These are phyloP conservation scores for Rotaria magnacalcarata DNA, from an alignment of 2,888 invertebrate genomes.

Conservation along the genomic window DNA sequence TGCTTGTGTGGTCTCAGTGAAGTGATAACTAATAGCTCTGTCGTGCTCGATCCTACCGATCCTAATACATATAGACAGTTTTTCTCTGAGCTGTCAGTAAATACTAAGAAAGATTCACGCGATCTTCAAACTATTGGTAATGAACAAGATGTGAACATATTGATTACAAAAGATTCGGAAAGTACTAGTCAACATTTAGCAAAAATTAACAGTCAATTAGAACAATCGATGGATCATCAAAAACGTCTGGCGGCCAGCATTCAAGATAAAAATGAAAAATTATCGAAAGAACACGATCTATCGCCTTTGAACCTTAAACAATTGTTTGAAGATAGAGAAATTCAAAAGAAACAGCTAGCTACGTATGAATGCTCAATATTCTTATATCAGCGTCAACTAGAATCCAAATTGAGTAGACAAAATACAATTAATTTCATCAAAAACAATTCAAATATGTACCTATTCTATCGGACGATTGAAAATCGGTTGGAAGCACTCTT, in stretches of 20 bases:
- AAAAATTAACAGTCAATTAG: neutral
- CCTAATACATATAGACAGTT: neutral
- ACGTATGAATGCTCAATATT: neutral
- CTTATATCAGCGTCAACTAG: neutral
- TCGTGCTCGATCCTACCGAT: neutral
- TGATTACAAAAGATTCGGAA: neutral
- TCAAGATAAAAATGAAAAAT: neutral
- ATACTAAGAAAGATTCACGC: neutral
- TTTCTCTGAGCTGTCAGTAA: neutral
- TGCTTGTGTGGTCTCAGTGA: neutral
- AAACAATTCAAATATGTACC: neutral
- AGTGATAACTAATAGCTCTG: neutral
- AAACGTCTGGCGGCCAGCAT: neutral
- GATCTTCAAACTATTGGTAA: neutral
- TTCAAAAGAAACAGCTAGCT: neutral
- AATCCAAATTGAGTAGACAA: neutral
- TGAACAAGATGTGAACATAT: neutral
- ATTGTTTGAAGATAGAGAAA: neutral
- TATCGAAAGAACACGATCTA: neutral
- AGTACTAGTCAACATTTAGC: neutral
- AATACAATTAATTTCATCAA: neutral
- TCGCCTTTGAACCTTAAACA: neutral
- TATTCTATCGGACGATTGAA: neutral
- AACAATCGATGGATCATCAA: neutral
- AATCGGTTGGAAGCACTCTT: neutral